A percentile compares a stretch with the other conserved stretches of the same genome.
Conservation (phyloP, 2,113 vertebrate genomes). For the Crotalus helleri region DNA sequence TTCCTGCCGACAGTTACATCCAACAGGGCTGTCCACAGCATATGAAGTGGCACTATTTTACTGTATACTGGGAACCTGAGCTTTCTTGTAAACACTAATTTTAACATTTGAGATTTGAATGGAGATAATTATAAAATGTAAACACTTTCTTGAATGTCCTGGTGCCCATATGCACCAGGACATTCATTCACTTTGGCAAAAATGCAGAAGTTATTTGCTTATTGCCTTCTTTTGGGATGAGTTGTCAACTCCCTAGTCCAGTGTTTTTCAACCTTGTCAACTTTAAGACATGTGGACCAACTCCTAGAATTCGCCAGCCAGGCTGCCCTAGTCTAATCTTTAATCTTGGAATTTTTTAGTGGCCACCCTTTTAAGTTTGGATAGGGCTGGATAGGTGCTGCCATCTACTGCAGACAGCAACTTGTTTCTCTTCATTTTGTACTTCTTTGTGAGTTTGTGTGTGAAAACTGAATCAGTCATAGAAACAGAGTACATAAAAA, state of each 20-base stretch:
- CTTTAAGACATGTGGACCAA: background rate
- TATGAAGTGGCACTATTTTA: background rate
- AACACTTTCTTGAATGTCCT: background rate
- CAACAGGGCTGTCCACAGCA: background rate
- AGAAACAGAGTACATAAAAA: background rate
- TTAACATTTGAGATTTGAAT: background rate
- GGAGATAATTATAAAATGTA: background rate
- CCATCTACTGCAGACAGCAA: background rate
- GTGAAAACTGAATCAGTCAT: background rate
- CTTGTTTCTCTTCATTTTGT: background rate
- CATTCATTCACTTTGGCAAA: background rate
- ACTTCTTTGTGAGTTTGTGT: background rate
- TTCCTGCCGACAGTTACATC: background rate
- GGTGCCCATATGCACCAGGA: background rate
- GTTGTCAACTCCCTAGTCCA: background rate
- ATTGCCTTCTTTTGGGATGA: background rate
- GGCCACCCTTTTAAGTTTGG: background rate
- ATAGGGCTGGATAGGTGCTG: background rate
- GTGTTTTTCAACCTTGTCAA: background rate
- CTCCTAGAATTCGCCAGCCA: background rate
- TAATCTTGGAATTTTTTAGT: background rate
- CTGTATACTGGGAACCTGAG: background rate
- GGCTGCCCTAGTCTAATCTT: background rate
- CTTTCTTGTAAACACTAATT: background rate
- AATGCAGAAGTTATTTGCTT: background rate